Base-by-base conservation (phyloP, 2,113 vertebrate species). In the Melanocharis versteri region DNA sequence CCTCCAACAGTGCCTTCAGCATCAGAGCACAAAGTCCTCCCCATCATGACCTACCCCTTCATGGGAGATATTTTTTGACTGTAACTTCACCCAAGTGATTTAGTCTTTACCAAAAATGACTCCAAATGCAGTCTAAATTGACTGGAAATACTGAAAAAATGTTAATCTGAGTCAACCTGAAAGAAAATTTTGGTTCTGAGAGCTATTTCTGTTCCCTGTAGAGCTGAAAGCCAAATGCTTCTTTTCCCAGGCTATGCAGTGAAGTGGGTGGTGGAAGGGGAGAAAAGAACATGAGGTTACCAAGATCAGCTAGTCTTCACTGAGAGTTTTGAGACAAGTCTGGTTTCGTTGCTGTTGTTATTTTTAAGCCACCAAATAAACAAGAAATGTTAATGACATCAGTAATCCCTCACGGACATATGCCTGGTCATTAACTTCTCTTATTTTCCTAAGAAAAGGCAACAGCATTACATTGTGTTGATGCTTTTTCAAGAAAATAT, bases 361-460 rank as follows among this genome's bases (percentile, higher is more conserved):
- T 94, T 94, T 95, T 94, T 60, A 96, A 89, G 68, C 17, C 56
- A 76, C 26, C 44, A 77, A 83, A 91, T 81, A 94, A 96, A 81
- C 23, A 91, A 95, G 82, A 87, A 94, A 90, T 95, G 92, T 90
- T 94, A 96, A 92, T 82, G 68, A 37, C 70, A 89, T 78, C 64
- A 57, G 65, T 83, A 94, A 88, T 89, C 69, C 89, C 87, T 69
- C 35, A 53, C 57, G 91, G 91, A 87, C 82, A 11, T 48, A 72
- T 44, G 65, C 44, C 82, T 92, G 91, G 89, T 90, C 94, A 93
- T 96, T 94, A 93, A 77, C 83, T 96, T 92, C 73, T 87, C 80
- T 96, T 94, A 89, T 97, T 96, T 98, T 97, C 94, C 84, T 94
- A 96, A 96, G 91, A 82, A 97, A 96, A 98, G 82, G 90, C 93